A percentile compares a stretch with the other conserved stretches of the same genome.
Evolutionary conservation across 1,140 invertebrate species (phyloP).

Genomic region (Temnothorax curvispinosus): DNA sequence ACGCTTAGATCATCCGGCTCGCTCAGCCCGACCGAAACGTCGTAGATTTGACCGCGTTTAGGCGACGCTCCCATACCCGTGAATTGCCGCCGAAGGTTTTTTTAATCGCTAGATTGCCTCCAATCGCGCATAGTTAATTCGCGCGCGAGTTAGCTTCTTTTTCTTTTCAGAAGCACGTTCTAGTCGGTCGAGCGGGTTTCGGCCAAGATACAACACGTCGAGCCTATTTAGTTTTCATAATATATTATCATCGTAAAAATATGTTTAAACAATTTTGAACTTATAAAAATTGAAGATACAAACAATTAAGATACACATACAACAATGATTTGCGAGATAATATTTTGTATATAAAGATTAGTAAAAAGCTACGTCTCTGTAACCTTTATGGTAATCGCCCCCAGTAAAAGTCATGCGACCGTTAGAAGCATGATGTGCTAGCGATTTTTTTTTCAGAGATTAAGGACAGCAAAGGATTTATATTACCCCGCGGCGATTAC

Average conservation of each 20-base stretch:
- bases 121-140: constrained; percentile 42
- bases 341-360: constrained; percentile 1
- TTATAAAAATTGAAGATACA: background rate
- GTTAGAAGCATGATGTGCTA: background rate
- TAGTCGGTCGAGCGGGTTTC: background rate
- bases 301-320: background rate
- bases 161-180: constrained; percentile 1
- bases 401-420: background rate
- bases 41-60: constrained; percentile 68
- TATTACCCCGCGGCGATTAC: constrained; percentile 57
- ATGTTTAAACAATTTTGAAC: background rate
- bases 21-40: constrained; percentile 65
- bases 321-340: background rate
- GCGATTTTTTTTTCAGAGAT: constrained; percentile 46
- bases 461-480: constrained; percentile 30
- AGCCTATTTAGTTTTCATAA: background rate
- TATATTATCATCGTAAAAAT: background rate
- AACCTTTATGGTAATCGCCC: background rate
- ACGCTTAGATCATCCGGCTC: constrained; percentile 83
- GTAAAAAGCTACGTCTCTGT: background rate
- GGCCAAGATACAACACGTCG: background rate
- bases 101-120: constrained; percentile 48
- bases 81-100: constrained; percentile 57
- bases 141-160: background rate
- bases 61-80: constrained; percentile 47